Evolutionary conservation across 2,113 vertebrate genomes (phyloP), one percentile per base, ranked within the genome.

Genomic region (Prunella himalayana): DNA sequence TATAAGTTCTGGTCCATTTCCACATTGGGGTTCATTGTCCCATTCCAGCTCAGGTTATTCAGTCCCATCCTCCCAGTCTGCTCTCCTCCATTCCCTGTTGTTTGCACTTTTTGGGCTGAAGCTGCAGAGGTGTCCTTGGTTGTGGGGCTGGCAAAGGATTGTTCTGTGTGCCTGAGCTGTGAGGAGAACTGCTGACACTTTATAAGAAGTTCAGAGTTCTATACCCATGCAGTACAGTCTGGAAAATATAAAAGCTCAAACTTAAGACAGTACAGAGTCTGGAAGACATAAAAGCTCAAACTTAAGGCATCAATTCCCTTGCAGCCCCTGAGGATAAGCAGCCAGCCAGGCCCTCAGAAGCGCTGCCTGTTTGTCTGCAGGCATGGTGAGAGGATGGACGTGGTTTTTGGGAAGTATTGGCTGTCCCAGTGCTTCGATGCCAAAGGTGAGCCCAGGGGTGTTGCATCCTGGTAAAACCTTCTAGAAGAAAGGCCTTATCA

Each of bases 351-450:
- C 13, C 94, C 98, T 35, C 98, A 98, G 61, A 99, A 98, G 93
- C 98, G 99, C 95, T 99, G 98, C 84, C 98, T 99, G 76, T 99
- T 99, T 53, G 99, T 99, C 35, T 99, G 99, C 97, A 99, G 99
- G 71, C 99, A 99, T 0, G 99, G 99, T 1, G 99, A 99, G 92
- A 98, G 99, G 97, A 99, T 99, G 99, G 99, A 99, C 4, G 99
- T 99, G 6, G 99, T 99, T 23, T 99, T 99, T 90, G 99, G 99
- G 71, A 99, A 99, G 97, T 99, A 99, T 96, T 99, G 99, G 99
- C 94, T 99, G 18, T 98, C 99, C 18, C 99, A 99, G 97, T 99
- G 99, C 95, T 99, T 99, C 50, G 99, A 99, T 97, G 98, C 98
- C 97, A 99, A 99, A 99, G 99, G 99, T 99, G 82, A 97, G 98